These are phyloP conservation scores for Caenorhabditis remanei DNA, from an alignment of 1,140 invertebrate genomes.

Conservation along the genomic window DNA sequence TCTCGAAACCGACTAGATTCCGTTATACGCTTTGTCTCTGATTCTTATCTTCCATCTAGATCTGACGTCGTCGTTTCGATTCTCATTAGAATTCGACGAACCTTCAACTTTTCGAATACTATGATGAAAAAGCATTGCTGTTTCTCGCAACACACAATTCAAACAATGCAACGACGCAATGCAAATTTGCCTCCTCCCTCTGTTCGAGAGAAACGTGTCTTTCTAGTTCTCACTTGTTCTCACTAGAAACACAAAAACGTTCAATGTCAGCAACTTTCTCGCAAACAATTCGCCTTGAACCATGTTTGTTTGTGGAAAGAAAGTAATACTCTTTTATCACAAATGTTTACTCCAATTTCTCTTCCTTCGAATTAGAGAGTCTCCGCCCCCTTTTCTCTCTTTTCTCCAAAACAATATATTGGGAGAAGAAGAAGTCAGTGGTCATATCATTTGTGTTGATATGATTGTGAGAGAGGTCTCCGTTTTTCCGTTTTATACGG, in stretches of 20 bases:
- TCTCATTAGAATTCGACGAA: too few species aligned
- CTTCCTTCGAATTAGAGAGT: too few species aligned
- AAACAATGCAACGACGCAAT: constrained; percentile 39
- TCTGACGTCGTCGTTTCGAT: too few species aligned
- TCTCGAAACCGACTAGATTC: too few species aligned
- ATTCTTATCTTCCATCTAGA: too few species aligned
- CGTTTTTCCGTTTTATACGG: too few species aligned
- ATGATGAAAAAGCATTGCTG: neutral
- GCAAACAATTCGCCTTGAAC: neutral
- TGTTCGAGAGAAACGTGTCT: neutral
- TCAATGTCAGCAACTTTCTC: constrained; percentile 31
- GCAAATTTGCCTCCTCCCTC: neutral
- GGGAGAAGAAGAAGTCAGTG: neutral
- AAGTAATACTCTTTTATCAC: neutral
- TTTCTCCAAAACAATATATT: constrained; percentile 19
- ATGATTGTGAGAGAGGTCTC: too few species aligned
- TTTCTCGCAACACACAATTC: neutral
- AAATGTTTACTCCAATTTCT: neutral
- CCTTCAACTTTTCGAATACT: too few species aligned
- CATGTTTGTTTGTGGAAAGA: neutral
- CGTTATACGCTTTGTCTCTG: too few species aligned
- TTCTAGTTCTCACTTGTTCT: neutral
- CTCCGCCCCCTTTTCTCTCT: neutral
- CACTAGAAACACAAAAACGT: neutral
- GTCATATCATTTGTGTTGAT: neutral